These are phyloP conservation scores for Thelaira solivaga DNA, from an alignment of 2,888 invertebrate species.

Conservation along the genomic window DNA sequence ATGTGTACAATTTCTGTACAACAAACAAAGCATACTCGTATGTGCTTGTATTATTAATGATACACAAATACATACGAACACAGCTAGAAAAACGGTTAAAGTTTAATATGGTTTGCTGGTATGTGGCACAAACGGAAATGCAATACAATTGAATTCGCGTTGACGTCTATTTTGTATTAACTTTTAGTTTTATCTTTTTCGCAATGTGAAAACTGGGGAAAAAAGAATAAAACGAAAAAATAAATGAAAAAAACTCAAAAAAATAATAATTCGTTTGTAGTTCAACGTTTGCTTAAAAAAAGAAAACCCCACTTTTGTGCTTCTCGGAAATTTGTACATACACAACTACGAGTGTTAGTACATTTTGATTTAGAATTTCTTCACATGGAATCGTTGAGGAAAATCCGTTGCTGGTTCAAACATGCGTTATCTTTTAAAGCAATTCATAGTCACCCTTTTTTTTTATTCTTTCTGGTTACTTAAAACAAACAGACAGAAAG, in stretches of 20 bases:
- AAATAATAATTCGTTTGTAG: conserved; percentile 48
- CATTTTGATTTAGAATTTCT: conserved; percentile 11
- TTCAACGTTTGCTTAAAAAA: conserved; percentile 55
- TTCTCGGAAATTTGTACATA: not conserved
- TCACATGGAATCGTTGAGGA: conserved; percentile 16
- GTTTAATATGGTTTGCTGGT: not conserved
- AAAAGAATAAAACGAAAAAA: not conserved
- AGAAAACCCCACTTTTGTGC: not conserved
- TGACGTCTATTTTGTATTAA: conserved; percentile 52
- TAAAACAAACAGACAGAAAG: conserved; percentile 12
- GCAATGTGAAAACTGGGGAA: not conserved
- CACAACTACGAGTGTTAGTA: not conserved
- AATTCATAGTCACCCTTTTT: not conserved
- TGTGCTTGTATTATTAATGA: conserved; percentile 30
- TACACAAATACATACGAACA: not conserved
- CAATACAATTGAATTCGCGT: conserved; percentile 68
- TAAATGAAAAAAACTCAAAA: conserved; percentile 4
- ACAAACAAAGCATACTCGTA: too few species aligned
- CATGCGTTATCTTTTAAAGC: conserved; percentile 1
- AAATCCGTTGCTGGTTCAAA: conserved; percentile 24
- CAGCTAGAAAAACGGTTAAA: not conserved
- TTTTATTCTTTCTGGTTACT: conserved; percentile 14
- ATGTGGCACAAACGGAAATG: conserved; percentile 75
- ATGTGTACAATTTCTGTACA: too few species aligned
- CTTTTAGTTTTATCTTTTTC: conserved; percentile 25